phyloP scores from a whole-genome alignment of 2,797 vertebrate species.

The Karalla daura region DNA sequence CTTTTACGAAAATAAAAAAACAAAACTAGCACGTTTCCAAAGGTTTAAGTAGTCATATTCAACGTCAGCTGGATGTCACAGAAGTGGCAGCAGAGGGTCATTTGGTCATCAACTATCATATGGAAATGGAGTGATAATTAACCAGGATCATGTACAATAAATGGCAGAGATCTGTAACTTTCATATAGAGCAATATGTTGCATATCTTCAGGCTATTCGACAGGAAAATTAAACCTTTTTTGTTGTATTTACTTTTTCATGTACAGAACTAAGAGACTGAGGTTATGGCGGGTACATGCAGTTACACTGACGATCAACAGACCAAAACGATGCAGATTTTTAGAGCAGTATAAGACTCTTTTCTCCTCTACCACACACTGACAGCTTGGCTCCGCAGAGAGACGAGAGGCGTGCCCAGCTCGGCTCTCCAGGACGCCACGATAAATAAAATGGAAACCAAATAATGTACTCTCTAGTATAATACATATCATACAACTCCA shows the following conservation, averaged over 20 bases:
- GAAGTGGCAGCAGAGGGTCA: conserved; percentile 48
- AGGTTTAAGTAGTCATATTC: conserved; percentile 38
- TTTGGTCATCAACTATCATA: conserved; percentile 30
- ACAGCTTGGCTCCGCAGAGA: conserved; percentile 60
- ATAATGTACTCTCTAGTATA: conserved; percentile 73
- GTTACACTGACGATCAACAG: conserved; percentile 73
- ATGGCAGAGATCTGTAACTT: conserved; percentile 41
- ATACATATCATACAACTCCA: conserved; percentile 75
- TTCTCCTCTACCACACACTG: conserved; percentile 66
- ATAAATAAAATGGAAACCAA: conserved; percentile 84
- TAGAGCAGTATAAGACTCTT: conserved; percentile 58
- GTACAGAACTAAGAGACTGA: conserved; percentile 42
- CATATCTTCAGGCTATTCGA: conserved; percentile 54
- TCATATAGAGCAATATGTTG: conserved; percentile 66
- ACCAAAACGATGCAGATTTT: conserved; percentile 69
- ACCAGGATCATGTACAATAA: conserved; percentile 56
- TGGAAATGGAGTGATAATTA: conserved; percentile 43
- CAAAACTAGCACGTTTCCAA: conserved; percentile 50
- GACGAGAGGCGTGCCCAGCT: conserved; percentile 64
- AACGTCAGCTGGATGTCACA: conserved; percentile 38
- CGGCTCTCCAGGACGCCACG: conserved; percentile 73
- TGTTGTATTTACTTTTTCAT: conserved; percentile 42
- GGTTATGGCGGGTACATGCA: conserved; percentile 67
- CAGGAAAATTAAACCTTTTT: conserved; percentile 42
- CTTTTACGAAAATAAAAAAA: conserved; percentile 34